phyloP scores from a whole-genome alignment of 2,797 vertebrate species.

The Danio albolineatus region DNA sequence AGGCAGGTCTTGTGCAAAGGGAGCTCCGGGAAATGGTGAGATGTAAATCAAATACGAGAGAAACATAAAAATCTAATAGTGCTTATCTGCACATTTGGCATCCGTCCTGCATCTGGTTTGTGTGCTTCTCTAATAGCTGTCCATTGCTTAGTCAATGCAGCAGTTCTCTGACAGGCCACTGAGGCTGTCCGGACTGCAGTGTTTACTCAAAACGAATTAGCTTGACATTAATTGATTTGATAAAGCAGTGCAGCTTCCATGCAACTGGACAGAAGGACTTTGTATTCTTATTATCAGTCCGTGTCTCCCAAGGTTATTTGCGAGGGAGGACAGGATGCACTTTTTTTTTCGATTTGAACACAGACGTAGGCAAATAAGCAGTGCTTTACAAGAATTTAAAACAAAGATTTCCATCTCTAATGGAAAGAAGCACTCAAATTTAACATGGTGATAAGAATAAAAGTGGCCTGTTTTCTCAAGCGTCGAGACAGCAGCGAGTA shows the following conservation, averaged over 20 bases:
- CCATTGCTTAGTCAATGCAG: slow-evolving; percentile 4
- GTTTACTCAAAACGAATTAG: slow-evolving; percentile 63
- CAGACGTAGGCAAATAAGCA: not conserved
- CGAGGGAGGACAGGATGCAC: not conserved
- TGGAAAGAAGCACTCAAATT: slow-evolving; percentile 1
- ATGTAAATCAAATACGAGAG: slow-evolving; percentile 31
- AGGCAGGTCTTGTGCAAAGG: not conserved
- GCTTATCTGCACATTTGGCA: slow-evolving; percentile 41
- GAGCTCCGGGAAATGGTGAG: slow-evolving; percentile 6
- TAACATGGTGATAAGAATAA: not conserved
- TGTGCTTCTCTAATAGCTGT: slow-evolving; percentile 38
- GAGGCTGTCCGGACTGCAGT: slow-evolving; percentile 46
- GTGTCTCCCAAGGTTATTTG: slow-evolving; percentile 17
- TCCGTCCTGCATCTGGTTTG: slow-evolving; percentile 55
- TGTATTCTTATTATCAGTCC: slow-evolving; percentile 31
- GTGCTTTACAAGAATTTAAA: not conserved
- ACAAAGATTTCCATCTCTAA: not conserved
- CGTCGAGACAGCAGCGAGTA: not conserved
- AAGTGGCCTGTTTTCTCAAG: not conserved
- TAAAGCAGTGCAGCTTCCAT: slow-evolving; percentile 48
- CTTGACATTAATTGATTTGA: slow-evolving; percentile 59
- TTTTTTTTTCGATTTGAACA: not conserved
- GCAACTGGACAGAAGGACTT: slow-evolving; percentile 47
- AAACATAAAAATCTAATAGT: slow-evolving; percentile 28
- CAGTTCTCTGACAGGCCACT: slow-evolving; percentile 34